Base-by-base conservation (phyloP, 2,888 invertebrate genomes). In the Scaptomyza cyrtandrae region DNA sequence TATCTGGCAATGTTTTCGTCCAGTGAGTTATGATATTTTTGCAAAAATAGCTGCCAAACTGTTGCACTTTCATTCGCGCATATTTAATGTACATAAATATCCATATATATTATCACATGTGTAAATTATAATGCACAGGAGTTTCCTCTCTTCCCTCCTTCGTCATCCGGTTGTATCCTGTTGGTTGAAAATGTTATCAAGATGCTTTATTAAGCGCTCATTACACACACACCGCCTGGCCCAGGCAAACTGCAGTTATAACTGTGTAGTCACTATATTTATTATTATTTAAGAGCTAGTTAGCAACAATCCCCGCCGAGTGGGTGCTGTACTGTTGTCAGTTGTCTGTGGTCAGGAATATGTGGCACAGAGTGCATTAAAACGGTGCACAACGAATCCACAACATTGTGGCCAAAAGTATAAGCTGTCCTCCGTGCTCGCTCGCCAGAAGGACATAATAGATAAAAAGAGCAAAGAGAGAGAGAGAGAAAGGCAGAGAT, bases 21-120 rank as follows among this genome's bases (percentile, higher is more conserved):
- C 81, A 9, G 65, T 86, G 81, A 86, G 86, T 86, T 86, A 83
- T 83, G 82, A 73, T 81, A 78, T 70, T 80, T 80, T 80, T 49
- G 56, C 66, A 75, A 64, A 75, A 53, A 35, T 35, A 41, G 45
- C 53, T 70, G 60, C 69, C 69, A 61, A 60, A 68, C 69, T 50
- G 71, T 54, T 62, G 62, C 59, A 60, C 60, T 54, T 48, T 43
- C 41, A 53, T 78, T 68, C 71, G 58, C 65, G 71, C 71, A 70
- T 72, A 76, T 76, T 71, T 73, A 83, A 80, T 83, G 74, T 60
- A 71, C 66, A 80, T 73, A 79, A 73, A 16, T 29, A 33, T 39
- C 7, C 9, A 39, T 39, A 39, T 39, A 39, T 80, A 62, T 84
- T 66, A 64, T 70, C 52, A 50, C 73, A 80, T 71, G 71, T 61